A percentile compares a stretch with the other conserved stretches of the same genome.
phyloP scores from a whole-genome alignment of 2,888 invertebrate species.

The Xanthorhoe designata region DNA sequence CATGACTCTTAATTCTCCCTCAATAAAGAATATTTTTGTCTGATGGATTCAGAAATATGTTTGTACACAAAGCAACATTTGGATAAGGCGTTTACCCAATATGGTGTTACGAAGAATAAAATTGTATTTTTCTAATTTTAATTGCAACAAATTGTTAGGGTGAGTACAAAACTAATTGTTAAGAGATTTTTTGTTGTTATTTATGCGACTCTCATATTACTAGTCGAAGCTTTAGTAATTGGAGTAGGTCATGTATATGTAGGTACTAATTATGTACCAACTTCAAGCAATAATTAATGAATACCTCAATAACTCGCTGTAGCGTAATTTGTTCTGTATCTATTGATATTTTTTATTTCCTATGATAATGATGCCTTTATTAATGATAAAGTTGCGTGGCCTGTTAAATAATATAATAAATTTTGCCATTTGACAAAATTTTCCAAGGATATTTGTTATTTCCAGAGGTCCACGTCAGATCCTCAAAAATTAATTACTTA shows the following conservation, averaged over 20 bases:
- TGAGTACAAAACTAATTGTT: slow-evolving; percentile 55
- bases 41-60: slow-evolving; percentile 16
- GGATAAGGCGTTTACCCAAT: slow-evolving; percentile 82
- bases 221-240: neutral
- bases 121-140: slow-evolving; percentile 80
- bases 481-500: too few species aligned
- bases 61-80: slow-evolving; percentile 72
- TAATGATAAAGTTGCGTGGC: too few species aligned
- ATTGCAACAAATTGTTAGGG: slow-evolving; percentile 71
- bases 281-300: too few species aligned
- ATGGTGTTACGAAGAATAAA: slow-evolving; percentile 71
- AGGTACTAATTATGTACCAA: too few species aligned
- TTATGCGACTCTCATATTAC: slow-evolving; percentile 19
- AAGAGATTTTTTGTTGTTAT: slow-evolving; percentile 50
- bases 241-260: neutral
- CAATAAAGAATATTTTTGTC: slow-evolving; percentile 46
- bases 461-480: too few species aligned
- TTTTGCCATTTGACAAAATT: too few species aligned
- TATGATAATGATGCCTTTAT: too few species aligned
- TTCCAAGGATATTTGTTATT: too few species aligned
- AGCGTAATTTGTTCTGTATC: too few species aligned
- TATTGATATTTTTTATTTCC: too few species aligned
- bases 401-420: too few species aligned
- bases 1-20: slow-evolving; percentile 18
- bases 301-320: too few species aligned